Percentiles rank a stretch among this genome's conserved stretches.
These are phyloP conservation scores for Urocolius indicus DNA, from an alignment of 2,113 vertebrate species.

Conservation along the genomic window DNA sequence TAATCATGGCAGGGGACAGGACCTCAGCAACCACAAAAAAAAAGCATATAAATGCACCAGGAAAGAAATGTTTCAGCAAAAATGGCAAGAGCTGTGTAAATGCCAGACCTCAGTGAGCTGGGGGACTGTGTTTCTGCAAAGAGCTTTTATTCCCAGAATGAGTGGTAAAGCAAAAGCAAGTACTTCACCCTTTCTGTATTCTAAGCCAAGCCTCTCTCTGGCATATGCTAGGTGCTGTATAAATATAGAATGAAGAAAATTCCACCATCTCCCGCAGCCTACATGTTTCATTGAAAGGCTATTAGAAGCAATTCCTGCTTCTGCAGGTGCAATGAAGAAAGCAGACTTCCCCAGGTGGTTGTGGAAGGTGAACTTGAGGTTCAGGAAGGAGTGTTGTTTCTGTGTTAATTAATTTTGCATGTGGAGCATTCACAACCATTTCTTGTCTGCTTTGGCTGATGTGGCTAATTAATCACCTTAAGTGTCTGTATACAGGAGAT, in stretches of 20 bases:
- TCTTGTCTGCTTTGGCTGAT: constrained; percentile 66
- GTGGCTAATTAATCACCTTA: constrained; percentile 75
- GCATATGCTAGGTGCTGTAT: neutral
- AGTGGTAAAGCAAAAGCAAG: constrained; percentile 19
- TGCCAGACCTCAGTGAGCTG: constrained; percentile 33
- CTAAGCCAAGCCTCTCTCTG: neutral
- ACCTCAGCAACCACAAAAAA: constrained; percentile 56
- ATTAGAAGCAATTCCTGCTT: constrained; percentile 58
- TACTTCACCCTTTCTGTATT: neutral
- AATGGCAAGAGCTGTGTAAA: constrained; percentile 61
- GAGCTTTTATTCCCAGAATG: constrained; percentile 49
- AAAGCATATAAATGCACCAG: constrained; percentile 39
- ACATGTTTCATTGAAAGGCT: constrained; percentile 51
- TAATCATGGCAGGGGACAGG: constrained; percentile 65
- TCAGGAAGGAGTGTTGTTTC: constrained; percentile 42
- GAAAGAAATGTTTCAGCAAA: constrained; percentile 52
- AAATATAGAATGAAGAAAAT: constrained; percentile 30
- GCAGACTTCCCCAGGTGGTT: constrained; percentile 48
- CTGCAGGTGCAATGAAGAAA: constrained; percentile 57
- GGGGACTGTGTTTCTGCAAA: constrained; percentile 18
- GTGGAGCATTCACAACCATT: constrained; percentile 67
- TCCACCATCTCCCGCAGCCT: constrained; percentile 17
- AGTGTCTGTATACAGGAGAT: constrained; percentile 70
- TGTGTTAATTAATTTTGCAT: constrained; percentile 74
- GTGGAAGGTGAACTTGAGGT: constrained; percentile 64